Evolutionary conservation across 2,888 invertebrate species (phyloP).

Genomic region (Theodoxus fluviatilis): DNA sequence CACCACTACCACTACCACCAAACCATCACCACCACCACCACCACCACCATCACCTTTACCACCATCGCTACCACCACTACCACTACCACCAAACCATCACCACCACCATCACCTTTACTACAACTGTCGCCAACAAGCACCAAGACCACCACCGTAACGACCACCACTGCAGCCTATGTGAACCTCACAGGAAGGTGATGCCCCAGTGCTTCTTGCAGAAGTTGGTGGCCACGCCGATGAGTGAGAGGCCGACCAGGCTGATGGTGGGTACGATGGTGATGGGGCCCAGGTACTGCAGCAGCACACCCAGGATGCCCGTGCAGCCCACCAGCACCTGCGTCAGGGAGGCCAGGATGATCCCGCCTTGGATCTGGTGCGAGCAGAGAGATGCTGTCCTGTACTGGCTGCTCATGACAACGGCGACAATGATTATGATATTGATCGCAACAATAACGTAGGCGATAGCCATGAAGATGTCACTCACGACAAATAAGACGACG

Average conservation of each 20-base stretch:
- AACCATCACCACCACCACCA: too few species aligned
- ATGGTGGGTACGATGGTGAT: conserved; percentile 86
- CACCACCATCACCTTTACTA: not conserved
- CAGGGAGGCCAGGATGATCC: conserved; percentile 50
- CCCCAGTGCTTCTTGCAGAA: conserved; percentile 88
- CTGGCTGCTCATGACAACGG: not conserved
- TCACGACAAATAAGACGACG: not conserved
- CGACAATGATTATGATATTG: not conserved
- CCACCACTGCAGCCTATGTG: not conserved
- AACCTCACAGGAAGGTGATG: conserved; percentile 77
- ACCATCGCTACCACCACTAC: too few species aligned
- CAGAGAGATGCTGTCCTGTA: not conserved
- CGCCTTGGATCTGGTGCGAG: conserved; percentile 48
- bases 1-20: too few species aligned
- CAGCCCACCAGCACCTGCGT: conserved; percentile 48
- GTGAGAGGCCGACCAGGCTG: conserved; percentile 80
- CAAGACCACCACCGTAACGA: not conserved
- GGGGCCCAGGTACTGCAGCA: conserved; percentile 75
- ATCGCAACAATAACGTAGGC: not conserved
- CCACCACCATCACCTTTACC: too few species aligned
- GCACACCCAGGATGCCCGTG: conserved; percentile 45
- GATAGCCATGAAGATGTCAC: not conserved
- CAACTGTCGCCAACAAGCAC: not conserved
- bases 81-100: too few species aligned
- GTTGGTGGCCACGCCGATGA: conserved; percentile 81